phyloP scores from a whole-genome alignment of 2,113 vertebrate genomes.

The Ciconia boyciana region DNA sequence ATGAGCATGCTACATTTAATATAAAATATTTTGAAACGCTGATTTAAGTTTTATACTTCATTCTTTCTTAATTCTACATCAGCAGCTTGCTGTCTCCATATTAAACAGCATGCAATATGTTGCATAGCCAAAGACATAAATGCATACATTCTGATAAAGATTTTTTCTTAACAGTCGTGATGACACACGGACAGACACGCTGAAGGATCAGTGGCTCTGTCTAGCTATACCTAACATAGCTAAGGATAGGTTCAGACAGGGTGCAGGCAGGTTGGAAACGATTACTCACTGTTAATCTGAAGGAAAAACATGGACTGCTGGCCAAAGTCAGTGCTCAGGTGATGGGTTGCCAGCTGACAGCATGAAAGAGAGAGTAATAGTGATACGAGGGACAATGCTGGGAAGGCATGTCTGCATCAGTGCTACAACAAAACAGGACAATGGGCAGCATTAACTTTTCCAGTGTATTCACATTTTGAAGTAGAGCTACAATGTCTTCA shows the following conservation, averaged over 20 bases:
- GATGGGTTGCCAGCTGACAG: background rate
- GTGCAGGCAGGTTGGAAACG: background rate
- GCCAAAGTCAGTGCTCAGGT: background rate
- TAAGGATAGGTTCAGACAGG: background rate
- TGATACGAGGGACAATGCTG: rapidly evolving
- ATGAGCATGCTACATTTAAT: background rate
- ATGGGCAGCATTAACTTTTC: background rate
- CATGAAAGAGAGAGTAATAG: background rate
- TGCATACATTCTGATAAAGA: background rate
- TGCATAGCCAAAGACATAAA: background rate
- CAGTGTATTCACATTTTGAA: background rate
- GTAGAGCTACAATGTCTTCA: background rate
- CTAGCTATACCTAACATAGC: background rate
- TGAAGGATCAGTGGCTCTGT: background rate
- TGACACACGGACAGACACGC: rapidly evolving
- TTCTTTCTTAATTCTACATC: background rate
- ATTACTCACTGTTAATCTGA: background rate
- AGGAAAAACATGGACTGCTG: background rate
- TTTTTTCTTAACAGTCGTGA: background rate
- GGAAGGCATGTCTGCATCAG: background rate
- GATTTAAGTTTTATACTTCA: background rate
- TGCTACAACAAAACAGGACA: background rate
- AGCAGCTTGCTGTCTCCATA: background rate
- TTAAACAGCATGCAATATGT: background rate
- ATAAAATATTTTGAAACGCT: background rate